Base-by-base conservation (phyloP, 1,140 invertebrate genomes). In the Neodiprion lecontei region DNA sequence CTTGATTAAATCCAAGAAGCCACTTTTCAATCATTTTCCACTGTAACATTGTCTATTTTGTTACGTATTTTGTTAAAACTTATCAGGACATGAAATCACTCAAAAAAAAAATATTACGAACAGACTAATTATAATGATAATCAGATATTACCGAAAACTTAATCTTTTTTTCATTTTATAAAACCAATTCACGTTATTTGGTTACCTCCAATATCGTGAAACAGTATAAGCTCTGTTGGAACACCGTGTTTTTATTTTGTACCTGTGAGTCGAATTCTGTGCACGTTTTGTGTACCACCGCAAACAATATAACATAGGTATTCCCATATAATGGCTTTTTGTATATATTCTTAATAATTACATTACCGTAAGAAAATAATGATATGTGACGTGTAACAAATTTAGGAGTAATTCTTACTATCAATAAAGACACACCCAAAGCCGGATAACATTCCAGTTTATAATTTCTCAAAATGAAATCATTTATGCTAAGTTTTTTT, bases 331-430 rank as follows among this genome's bases (percentile, higher is more conserved):
- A 83, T 84, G 82, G 86, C 82, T 88, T 88, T 88, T 87, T 88
- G 86, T 87, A 88, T 87, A 88, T 88, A 87, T 87, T 84, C 82
- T 80, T 82, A 79, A 81, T 66, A 74, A 70, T 80, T 84, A 82
- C 78, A 82, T 80, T 84, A 82, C 77, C 77, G 79, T 82, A 84
- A 84, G 80, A 77, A 69, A 81, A 40, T 47, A 81, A 80, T 83
- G 82, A 81, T 82, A 83, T 83, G 82, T 86, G 82, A 87, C 84
- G 84, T 87, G 86, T 87, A 87, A 86, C 84, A 85, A 86, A 83
- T 82, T 83, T 85, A 88, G 81, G 69, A 78, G 75, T 87, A 86
- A 87, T 85, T 85, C 77, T 82, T 80, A 83, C 82, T 83, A 84
- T 85, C 73, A 87, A 87, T 86, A 86, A 86, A 86, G 80, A 80